Percentiles rank a stretch among this genome's conserved stretches.
These are phyloP conservation scores for Apeltes quadracus DNA, from an alignment of 2,113 vertebrate species.

Conservation along the genomic window DNA sequence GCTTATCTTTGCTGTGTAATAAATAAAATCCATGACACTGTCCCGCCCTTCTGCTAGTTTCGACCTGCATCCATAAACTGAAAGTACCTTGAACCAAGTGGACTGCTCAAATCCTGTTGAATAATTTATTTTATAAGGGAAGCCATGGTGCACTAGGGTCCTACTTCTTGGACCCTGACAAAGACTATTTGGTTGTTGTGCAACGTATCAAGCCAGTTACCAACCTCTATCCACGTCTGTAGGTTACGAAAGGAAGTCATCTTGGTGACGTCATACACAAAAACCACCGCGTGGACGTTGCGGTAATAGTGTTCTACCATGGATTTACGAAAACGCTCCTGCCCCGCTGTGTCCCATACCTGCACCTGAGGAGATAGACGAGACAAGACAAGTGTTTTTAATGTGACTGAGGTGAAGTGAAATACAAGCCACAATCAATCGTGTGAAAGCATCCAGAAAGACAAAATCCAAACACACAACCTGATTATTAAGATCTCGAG, in stretches of 20 bases:
- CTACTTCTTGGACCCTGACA: not conserved
- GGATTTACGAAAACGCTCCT: conserved; percentile 95
- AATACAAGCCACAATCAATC: not conserved
- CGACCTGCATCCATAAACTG: not conserved
- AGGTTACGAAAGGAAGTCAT: conserved; percentile 96
- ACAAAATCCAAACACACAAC: conserved; percentile 2
- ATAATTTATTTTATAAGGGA: conserved; percentile 7
- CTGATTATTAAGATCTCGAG: not conserved
- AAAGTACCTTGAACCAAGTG: not conserved
- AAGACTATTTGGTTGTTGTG: not conserved
- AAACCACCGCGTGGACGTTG: conserved; percentile 94
- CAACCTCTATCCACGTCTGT: conserved; percentile 89
- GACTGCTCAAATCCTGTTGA: not conserved
- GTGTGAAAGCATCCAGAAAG: not conserved
- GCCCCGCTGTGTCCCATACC: conserved; percentile 97
- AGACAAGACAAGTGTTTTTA: not conserved
- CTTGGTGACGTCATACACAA: conserved; percentile 97
- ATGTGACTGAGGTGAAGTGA: not conserved
- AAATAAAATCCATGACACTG: not conserved
- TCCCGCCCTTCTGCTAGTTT: not conserved
- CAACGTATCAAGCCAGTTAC: conserved; percentile 1
- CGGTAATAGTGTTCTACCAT: conserved; percentile 98
- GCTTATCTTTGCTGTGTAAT: not conserved
- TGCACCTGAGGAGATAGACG: conserved; percentile 84
- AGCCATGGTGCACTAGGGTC: not conserved